These are phyloP conservation scores for Terrapene triunguis DNA, from an alignment of 2,113 vertebrate genomes.

Conservation along the genomic window DNA sequence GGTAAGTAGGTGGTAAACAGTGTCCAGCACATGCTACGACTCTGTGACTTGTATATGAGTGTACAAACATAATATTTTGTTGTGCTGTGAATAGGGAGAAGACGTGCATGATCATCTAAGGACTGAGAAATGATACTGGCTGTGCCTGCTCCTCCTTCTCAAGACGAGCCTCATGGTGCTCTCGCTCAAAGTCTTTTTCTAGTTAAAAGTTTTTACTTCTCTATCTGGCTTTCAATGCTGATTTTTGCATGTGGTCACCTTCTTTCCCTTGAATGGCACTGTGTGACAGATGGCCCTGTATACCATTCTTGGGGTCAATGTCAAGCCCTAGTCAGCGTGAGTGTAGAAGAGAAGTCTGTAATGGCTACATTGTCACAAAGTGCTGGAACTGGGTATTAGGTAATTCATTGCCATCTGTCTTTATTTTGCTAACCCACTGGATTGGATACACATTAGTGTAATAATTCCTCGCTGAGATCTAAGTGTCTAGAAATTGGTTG, in stretches of 20 bases:
- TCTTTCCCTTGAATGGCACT: conserved; percentile 34
- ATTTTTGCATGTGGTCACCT: background rate
- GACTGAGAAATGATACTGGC: background rate
- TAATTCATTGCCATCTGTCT: conserved; percentile 46
- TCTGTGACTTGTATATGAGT: background rate
- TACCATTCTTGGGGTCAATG: conserved; percentile 50
- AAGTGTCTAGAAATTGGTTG: background rate
- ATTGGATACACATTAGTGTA: background rate
- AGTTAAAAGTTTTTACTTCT: background rate
- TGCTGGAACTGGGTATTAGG: conserved; percentile 48
- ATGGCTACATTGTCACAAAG: conserved; percentile 24
- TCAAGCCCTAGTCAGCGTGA: conserved; percentile 56
- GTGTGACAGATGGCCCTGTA: conserved; percentile 31
- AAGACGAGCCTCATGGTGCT: background rate
- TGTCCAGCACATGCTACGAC: background rate
- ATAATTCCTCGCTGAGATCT: conserved; percentile 9
- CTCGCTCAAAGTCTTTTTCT: background rate
- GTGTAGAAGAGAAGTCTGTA: conserved; percentile 38
- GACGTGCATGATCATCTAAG: background rate
- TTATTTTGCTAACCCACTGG: conserved; percentile 54
- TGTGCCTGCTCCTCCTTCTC: background rate
- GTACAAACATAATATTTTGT: background rate
- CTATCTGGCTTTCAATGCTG: conserved; percentile 16
- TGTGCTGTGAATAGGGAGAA: background rate
- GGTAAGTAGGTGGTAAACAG: background rate